phyloP scores from a whole-genome alignment of 2,797 vertebrate species.

The Crocodylus rhombifer region DNA sequence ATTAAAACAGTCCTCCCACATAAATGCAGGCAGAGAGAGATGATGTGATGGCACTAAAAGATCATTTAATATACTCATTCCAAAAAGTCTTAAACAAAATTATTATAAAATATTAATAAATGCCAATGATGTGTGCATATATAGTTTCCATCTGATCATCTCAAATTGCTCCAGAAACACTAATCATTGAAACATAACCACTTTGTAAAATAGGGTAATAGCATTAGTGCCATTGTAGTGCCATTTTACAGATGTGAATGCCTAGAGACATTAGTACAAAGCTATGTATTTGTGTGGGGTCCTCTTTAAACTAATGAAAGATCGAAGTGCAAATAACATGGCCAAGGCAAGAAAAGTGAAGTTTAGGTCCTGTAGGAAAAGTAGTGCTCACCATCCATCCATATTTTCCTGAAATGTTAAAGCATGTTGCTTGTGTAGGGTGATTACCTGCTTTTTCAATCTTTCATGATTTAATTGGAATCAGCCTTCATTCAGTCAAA shows the following conservation, averaged over 20 bases:
- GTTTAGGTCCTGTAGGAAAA: not conserved
- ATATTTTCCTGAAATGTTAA: not conserved
- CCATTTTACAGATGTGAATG: not conserved
- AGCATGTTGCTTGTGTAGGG: slow-evolving; percentile 25
- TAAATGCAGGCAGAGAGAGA: not conserved
- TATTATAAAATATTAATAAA: not conserved
- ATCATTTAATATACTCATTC: not conserved
- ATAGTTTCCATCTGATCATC: not conserved
- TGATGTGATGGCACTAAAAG: not conserved
- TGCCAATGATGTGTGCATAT: not conserved
- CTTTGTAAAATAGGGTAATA: not conserved
- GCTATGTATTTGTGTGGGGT: not conserved
- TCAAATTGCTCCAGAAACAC: accelerated
- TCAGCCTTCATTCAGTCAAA: slow-evolving; percentile 41
- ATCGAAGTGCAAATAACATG: not conserved
- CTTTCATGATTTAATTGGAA: slow-evolving; percentile 34
- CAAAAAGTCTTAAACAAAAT: not conserved
- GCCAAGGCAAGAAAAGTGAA: not conserved
- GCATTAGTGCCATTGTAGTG: not conserved
- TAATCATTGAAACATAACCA: not conserved
- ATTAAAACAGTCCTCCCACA: not conserved
- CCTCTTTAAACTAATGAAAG: not conserved
- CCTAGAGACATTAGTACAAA: not conserved
- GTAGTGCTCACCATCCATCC: not conserved
- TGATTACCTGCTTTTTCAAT: slow-evolving; percentile 19